Evolutionary conservation across 53 echinoderm and acorn worm genomes (phyloP).

Genomic region (Zoroaster sp.): DNA sequence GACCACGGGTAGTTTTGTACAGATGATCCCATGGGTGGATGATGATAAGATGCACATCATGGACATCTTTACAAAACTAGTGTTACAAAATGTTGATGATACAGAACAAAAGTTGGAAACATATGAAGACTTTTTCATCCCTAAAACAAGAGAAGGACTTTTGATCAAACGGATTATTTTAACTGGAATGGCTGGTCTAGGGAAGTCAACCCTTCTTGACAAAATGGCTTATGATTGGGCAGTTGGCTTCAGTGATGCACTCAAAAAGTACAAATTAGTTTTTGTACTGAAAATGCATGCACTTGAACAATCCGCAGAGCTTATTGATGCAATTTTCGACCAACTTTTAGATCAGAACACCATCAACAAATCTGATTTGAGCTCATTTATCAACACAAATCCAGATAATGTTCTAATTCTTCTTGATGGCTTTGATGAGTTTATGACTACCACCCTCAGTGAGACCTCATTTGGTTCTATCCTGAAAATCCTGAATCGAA

Average conservation of each 20-base stretch:
- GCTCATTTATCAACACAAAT: not conserved
- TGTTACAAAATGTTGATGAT: not conserved
- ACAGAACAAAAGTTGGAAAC: not conserved
- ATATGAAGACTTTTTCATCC: constrained; percentile 6
- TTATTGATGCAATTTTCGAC: constrained; percentile 10
- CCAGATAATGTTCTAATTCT: not conserved
- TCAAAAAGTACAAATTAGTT: not conserved
- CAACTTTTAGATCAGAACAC: not conserved
- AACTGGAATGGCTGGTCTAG: not conserved
- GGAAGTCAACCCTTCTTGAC: not conserved
- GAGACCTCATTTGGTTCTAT: not conserved
- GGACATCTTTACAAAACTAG: not conserved
- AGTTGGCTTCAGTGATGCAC: not conserved
- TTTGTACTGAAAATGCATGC: not conserved
- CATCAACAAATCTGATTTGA: not conserved
- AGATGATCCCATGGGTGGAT: constrained; percentile 11
- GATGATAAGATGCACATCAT: not conserved
- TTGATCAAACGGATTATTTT: not conserved
- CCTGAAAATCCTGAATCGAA: not conserved
- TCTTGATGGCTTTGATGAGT: constrained; percentile 23
- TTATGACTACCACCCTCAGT: not conserved
- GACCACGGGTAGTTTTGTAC: constrained; percentile 20
- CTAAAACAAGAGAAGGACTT: not conserved
- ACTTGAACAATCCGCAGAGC: not conserved
- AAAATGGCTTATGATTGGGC: constrained; percentile 8